Percentiles rank a stretch among this genome's conserved stretches.
Evolutionary conservation across 2,113 vertebrate genomes (phyloP).

Genomic region (Mixornis gularis): DNA sequence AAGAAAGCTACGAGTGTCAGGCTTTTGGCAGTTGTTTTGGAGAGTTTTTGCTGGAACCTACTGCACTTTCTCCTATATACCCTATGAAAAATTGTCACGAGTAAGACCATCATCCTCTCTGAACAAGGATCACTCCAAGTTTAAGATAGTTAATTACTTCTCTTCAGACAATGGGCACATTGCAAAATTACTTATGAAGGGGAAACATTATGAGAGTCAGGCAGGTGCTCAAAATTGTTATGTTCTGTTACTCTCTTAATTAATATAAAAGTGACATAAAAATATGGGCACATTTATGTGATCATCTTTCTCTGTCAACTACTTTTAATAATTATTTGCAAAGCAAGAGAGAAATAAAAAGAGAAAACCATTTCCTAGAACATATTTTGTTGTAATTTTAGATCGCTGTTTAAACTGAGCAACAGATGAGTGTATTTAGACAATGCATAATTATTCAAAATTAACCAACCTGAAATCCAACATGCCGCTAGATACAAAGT

Average conservation of each 20-base stretch:
- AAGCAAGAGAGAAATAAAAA: not conserved
- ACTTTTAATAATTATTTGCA: not conserved
- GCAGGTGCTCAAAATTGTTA: not conserved
- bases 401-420: not conserved
- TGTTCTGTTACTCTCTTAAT: not conserved
- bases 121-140: not conserved
- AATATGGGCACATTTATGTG: not conserved
- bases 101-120: not conserved
- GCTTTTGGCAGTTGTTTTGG: not conserved
- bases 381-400: not conserved
- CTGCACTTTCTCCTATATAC: not conserved
- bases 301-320: not conserved
- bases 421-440: not conserved
- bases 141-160: not conserved
- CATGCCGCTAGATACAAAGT: not conserved
- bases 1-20: rapidly evolving
- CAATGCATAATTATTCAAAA: not conserved
- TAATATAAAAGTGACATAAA: not conserved
- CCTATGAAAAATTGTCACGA: not conserved
- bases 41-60: not conserved
- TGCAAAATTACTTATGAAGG: not conserved
- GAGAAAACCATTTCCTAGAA: not conserved
- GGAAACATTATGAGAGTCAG: not conserved
- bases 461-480: not conserved
- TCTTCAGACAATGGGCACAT: not conserved